Evolutionary conservation across 1,140 invertebrate species (phyloP).

Genomic region (Melanaphis sacchari): DNA sequence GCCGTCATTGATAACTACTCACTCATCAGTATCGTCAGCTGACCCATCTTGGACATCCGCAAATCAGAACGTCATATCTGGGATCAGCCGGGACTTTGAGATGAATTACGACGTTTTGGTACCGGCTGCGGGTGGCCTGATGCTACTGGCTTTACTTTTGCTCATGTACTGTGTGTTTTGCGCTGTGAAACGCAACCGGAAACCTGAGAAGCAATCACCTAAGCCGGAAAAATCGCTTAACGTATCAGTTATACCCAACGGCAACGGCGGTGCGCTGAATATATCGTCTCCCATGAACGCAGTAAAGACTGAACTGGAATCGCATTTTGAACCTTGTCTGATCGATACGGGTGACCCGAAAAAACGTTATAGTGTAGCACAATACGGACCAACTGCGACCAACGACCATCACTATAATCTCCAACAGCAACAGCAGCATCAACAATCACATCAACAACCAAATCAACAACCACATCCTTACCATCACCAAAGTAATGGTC

Average conservation of each 20-base stretch:
- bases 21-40: conserved; percentile 62
- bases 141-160: conserved; percentile 64
- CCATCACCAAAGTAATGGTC: conserved; percentile 56
- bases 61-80: conserved; percentile 61
- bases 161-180: conserved; percentile 66
- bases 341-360: conserved; percentile 63
- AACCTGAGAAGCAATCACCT: conserved; percentile 59
- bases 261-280: conserved; percentile 28
- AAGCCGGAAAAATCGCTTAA: conserved; percentile 61
- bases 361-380: conserved; percentile 66
- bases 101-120: conserved; percentile 64
- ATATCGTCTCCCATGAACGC: conserved; percentile 53
- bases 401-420: conserved; percentile 49
- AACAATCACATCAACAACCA: conserved; percentile 61
- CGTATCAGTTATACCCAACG: conserved; percentile 61
- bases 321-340: conserved; percentile 62
- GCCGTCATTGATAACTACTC: conserved; percentile 63
- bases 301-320: conserved; percentile 59
- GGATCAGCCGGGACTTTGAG: conserved; percentile 61
- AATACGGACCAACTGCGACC: conserved; percentile 58
- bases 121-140: conserved; percentile 63
- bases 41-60: conserved; percentile 61
- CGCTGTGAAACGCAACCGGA: conserved; percentile 62
- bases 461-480: conserved; percentile 61
- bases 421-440: conserved; percentile 61